phyloP scores from a whole-genome alignment of 2,888 invertebrate genomes.

The Diaprepes abbreviatus region DNA sequence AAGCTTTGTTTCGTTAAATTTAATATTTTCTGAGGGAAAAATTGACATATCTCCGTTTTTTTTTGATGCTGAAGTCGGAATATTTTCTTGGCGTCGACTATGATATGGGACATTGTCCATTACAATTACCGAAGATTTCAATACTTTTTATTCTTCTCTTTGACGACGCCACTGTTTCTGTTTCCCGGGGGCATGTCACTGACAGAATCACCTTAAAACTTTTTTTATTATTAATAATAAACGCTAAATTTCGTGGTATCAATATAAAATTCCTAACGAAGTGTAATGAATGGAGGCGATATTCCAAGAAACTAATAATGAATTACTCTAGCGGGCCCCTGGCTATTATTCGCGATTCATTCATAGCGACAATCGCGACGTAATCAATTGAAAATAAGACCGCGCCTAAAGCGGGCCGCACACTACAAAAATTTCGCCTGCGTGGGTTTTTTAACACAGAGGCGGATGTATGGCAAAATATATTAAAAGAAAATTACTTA shows the following conservation, averaged over 20 bases:
- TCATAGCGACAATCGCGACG: conserved; percentile 20
- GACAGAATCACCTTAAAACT: too few relatives aligned
- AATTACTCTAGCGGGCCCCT: conserved; percentile 11
- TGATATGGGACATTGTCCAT: too few relatives aligned
- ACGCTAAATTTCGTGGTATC: neutral
- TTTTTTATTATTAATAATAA: too few relatives aligned
- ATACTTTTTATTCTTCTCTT: too few relatives aligned
- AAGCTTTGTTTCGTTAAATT: too few relatives aligned
- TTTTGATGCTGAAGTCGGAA: too few relatives aligned
- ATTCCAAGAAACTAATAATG: conserved; percentile 18
- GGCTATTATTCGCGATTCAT: conserved; percentile 24
- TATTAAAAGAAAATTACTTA: neutral
- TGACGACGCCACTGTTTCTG: too few relatives aligned
- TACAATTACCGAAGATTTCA: too few relatives aligned
- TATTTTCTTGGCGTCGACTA: too few relatives aligned
- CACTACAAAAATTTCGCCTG: conserved; percentile 13
- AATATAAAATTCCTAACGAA: neutral
- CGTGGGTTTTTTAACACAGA: conserved; percentile 7
- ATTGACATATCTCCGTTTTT: too few relatives aligned
- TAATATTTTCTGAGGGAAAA: too few relatives aligned
- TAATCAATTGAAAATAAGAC: conserved; percentile 24
- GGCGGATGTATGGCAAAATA: conserved; percentile 7
- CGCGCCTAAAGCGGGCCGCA: conserved; percentile 17
- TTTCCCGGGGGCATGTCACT: too few relatives aligned
- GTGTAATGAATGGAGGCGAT: conserved; percentile 10